Evolutionary conservation across 2,888 invertebrate genomes (phyloP).

Genomic region (Eilema griseolum): DNA sequence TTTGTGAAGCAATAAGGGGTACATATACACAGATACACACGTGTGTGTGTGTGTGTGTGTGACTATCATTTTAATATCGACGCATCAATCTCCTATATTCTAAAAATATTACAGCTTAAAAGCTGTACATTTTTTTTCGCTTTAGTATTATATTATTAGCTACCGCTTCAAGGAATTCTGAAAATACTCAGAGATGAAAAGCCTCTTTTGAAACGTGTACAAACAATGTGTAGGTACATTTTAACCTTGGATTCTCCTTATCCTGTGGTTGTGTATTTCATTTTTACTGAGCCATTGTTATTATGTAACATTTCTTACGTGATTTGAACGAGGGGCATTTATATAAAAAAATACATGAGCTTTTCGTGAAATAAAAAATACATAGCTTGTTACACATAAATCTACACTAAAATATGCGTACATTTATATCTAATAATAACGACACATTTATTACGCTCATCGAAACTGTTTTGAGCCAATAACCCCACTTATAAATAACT

Average conservation of each 20-base stretch:
- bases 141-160: too few relatives aligned
- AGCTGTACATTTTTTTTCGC: too few relatives aligned
- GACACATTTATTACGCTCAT: slow-evolving; percentile 24
- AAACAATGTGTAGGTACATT: slow-evolving; percentile 19
- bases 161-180: slow-evolving; percentile 26
- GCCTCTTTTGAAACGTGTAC: slow-evolving; percentile 39
- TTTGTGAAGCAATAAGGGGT: slow-evolving; percentile 10
- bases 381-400: slow-evolving; percentile 10
- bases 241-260: slow-evolving; percentile 39
- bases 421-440: slow-evolving; percentile 20
- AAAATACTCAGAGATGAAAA: slow-evolving; percentile 43
- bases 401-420: slow-evolving; percentile 11
- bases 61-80: slow-evolving; percentile 23
- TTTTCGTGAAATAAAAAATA: slow-evolving; percentile 12
- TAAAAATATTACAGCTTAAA: slow-evolving; percentile 26
- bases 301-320: slow-evolving; percentile 21
- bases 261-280: slow-evolving; percentile 26
- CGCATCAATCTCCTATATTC: slow-evolving; percentile 22
- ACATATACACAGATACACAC: slow-evolving; percentile 10
- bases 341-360: slow-evolving; percentile 6
- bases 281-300: slow-evolving; percentile 33
- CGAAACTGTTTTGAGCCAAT: slow-evolving; percentile 28
- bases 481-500: slow-evolving; percentile 16
- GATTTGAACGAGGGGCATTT: slow-evolving; percentile 20
- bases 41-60: background rate